Evolutionary conservation across 2,113 vertebrate species (phyloP).

Genomic region (Hepsetus odoe): DNA sequence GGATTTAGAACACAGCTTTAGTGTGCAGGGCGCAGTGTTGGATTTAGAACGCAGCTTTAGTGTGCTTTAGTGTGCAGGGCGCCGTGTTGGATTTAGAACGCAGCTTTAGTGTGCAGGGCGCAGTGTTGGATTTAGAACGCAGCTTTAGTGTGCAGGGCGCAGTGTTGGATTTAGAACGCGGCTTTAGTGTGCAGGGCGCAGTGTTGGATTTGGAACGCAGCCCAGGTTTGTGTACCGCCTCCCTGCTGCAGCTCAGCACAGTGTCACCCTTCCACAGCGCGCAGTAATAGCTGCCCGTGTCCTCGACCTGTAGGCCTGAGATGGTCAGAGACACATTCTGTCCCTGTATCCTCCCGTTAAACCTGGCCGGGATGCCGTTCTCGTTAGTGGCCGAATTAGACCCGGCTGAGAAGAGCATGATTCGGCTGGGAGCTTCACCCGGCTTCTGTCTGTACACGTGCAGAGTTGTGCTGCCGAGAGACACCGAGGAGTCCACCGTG

Average conservation of each 20-base stretch:
- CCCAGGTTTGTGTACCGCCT: constrained; percentile 13
- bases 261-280: constrained; percentile 32
- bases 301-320: fast-evolving
- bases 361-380: not conserved
- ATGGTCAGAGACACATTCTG: constrained; percentile 9
- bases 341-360: not conserved
- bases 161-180: too few species aligned
- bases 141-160: too few species aligned
- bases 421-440: not conserved
- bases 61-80: too few species aligned
- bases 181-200: too few species aligned
- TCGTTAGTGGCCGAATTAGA: not conserved
- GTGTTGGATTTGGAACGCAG: not conserved
- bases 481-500: not conserved
- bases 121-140: too few species aligned
- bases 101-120: too few species aligned
- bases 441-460: constrained; percentile 16
- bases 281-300: constrained; percentile 35
- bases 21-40: too few species aligned
- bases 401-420: constrained; percentile 28
- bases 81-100: too few species aligned
- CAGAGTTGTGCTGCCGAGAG: not conserved
- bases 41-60: too few species aligned
- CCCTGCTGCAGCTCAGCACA: not conserved
- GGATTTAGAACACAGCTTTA: too few species aligned